phyloP scores from a whole-genome alignment of 2,888 invertebrate genomes.

The Drosophila mimica region DNA sequence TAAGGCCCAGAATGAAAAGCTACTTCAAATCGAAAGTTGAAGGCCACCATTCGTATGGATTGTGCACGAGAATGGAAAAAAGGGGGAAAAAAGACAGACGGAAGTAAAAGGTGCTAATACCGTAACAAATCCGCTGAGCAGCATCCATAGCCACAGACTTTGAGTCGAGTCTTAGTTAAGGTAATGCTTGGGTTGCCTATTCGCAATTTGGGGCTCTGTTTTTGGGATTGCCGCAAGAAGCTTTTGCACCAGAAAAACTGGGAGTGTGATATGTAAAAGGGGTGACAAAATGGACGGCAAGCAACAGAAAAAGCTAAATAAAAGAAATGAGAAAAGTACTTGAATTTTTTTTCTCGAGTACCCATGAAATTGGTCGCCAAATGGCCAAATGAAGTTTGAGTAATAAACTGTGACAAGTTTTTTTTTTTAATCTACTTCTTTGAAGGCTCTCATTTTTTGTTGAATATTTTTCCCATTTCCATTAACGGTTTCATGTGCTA shows the following conservation, averaged over 20 bases:
- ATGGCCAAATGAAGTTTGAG: slow-evolving; percentile 41
- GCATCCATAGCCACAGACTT: slow-evolving; percentile 40
- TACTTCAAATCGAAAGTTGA: slow-evolving; percentile 9
- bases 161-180: slow-evolving; percentile 67
- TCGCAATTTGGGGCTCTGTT: slow-evolving; percentile 30
- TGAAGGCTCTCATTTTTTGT: not conserved
- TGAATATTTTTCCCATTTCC: not conserved
- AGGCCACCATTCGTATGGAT: not conserved
- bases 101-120: slow-evolving; percentile 57
- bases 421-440: slow-evolving; percentile 3
- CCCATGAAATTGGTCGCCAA: slow-evolving; percentile 33
- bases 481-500: slow-evolving; percentile 9
- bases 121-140: slow-evolving; percentile 45
- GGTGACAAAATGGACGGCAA: slow-evolving; percentile 18
- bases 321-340: slow-evolving; percentile 17
- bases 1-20: slow-evolving; percentile 16
- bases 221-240: slow-evolving; percentile 21
- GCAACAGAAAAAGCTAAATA: not conserved
- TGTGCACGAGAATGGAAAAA: not conserved
- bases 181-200: slow-evolving; percentile 43
- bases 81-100: slow-evolving; percentile 6
- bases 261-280: slow-evolving; percentile 30
- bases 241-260: slow-evolving; percentile 15
- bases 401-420: slow-evolving; percentile 6
- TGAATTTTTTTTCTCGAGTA: slow-evolving; percentile 11